Base-by-base conservation (phyloP, 2,888 invertebrate genomes). In the Entomobrya multifasciata region DNA sequence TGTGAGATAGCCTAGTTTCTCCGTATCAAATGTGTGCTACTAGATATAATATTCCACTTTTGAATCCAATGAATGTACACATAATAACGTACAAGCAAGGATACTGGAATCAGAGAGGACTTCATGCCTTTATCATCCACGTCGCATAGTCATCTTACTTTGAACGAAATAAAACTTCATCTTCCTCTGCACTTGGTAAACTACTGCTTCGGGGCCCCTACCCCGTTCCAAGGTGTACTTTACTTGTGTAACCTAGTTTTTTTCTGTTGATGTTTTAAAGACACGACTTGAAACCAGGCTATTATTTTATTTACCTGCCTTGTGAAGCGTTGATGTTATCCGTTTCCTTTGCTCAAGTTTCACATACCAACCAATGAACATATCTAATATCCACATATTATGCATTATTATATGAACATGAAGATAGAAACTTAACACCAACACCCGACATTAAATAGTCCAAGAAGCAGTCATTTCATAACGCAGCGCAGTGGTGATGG, bases 321-420 rank as follows among this genome's bases (percentile, higher is more conserved):
- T 49, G 36, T 36, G 36, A 36, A 72, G 30, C 36, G 57, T 57
- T 41, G 72, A 52, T 41, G 80, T 44, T 80, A 80, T 80, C 70
- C 70, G 22, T 36, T 67, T 80, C 55, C 80, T 41, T n/a, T 55
- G 30, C 55, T 80, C 80, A 55, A 1, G 55, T 70, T 80, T 52
- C 55, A 47, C n/a, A n/a, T n/a, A n/a, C 25, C 65, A 25, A n/a
- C 10, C 10, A 72, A 11, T 5, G 27, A 1, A n/a, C 15, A n/a
- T 41, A 1, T 65, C 5, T 36, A 36, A 55, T 11, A 57, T 57
- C 10, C 36, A 6, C 36, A 36, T 36, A 8, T 36, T 36, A n/a
- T n/a, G 36, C 4, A 36, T 49, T 49, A 15, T 15, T 15, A 13
- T 15, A 25, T 15, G 17, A 49, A 47, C 22, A 30, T 76, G n/a